phyloP scores from a whole-genome alignment of 2,113 vertebrate species.

The Galeopterus variegatus region DNA sequence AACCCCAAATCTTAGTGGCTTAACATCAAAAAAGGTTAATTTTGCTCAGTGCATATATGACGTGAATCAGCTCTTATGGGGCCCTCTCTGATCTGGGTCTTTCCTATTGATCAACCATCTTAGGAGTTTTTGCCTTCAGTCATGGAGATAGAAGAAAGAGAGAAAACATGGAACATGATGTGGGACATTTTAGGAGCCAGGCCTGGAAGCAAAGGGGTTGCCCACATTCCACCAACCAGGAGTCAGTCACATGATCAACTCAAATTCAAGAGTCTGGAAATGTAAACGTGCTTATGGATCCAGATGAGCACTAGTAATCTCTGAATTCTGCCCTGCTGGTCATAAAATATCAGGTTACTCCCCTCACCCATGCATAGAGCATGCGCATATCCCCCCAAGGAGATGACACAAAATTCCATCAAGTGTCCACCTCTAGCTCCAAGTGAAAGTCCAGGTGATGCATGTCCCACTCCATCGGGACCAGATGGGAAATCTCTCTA shows the following conservation, averaged over 20 bases:
- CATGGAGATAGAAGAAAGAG: neutral
- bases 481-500: neutral
- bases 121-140: neutral
- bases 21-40: neutral
- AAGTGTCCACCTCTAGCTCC: neutral
- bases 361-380: neutral
- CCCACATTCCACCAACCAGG: neutral
- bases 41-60: neutral
- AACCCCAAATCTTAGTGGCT: neutral
- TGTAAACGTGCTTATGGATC: accelerated
- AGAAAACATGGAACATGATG: neutral
- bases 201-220: neutral
- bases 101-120: neutral
- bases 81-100: neutral
- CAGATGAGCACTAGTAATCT: neutral
- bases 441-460: neutral
- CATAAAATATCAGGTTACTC: neutral
- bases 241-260: neutral
- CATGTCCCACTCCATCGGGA: neutral
- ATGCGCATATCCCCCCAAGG: neutral
- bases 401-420: neutral
- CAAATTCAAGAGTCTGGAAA: neutral
- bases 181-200: neutral
- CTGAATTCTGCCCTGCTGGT: neutral
- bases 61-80: neutral